Evolutionary conservation across 1,140 invertebrate species (phyloP).

Genomic region (Lineus longissimus): DNA sequence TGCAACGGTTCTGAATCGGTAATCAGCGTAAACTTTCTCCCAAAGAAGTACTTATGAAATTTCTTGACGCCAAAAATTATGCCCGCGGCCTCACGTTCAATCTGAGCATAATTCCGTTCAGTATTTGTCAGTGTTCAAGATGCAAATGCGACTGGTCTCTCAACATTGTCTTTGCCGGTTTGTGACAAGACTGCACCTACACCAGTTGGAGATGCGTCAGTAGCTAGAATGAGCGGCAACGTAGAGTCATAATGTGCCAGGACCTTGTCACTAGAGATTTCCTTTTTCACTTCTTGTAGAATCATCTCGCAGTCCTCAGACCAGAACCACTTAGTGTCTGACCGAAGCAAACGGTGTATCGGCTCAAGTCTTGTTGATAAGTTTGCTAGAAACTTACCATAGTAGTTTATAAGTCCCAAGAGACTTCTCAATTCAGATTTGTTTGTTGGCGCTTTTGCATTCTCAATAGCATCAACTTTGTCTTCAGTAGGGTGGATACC

Average conservation of each 20-base stretch:
- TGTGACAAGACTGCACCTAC: conserved; percentile 26
- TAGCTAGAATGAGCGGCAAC: conserved; percentile 7
- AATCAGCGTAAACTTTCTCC: conserved; percentile 29
- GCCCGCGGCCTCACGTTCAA: conserved; percentile 53
- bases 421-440: neutral
- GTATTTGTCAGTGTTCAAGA: conserved; percentile 40
- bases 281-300: conserved; percentile 10
- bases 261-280: conserved; percentile 7
- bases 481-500: conserved; percentile 29
- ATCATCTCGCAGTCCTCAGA: conserved; percentile 6
- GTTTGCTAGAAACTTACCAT: conserved; percentile 18
- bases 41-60: conserved; percentile 53
- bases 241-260: conserved; percentile 18
- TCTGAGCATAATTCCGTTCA: conserved; percentile 49
- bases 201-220: conserved; percentile 16
- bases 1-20: conserved; percentile 47
- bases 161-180: conserved; percentile 11
- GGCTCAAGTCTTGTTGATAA: conserved; percentile 12
- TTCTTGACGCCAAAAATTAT: conserved; percentile 45
- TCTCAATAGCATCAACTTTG: conserved; percentile 33
- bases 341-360: conserved; percentile 13
- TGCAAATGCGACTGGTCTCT: conserved; percentile 45
- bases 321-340: conserved; percentile 17
- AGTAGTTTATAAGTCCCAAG: conserved; percentile 19
- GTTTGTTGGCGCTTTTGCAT: conserved; percentile 29